Evolutionary conservation across 2,113 vertebrate genomes (phyloP).

Genomic region (Mastomys coucha): DNA sequence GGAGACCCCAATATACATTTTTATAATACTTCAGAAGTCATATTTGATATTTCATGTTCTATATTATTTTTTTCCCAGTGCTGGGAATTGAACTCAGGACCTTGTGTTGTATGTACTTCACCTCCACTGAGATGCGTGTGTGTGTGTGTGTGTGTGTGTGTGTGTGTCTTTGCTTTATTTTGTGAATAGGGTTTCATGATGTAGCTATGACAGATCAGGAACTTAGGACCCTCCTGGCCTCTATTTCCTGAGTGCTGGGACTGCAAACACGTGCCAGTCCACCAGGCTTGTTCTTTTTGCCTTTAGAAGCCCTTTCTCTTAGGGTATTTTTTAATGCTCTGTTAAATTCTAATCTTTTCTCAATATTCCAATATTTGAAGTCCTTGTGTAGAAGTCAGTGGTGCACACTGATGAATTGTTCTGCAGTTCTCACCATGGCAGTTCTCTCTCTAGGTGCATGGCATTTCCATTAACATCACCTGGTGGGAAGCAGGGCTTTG

Average conservation of each 20-base stretch:
- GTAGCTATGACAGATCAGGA: neutral
- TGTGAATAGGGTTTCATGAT: neutral
- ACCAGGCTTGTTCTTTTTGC: neutral
- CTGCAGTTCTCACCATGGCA: neutral
- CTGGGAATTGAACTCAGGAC: neutral
- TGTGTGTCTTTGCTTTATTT: no score
- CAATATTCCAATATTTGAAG: no score
- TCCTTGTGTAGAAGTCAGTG: no score
- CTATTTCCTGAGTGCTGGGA: no score
- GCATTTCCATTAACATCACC: rapidly evolving
- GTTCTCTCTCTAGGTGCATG: neutral
- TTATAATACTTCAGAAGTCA: neutral
- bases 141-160: no score
- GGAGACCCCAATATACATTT: neutral
- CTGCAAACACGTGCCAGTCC: no score
- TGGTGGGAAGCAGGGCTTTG: neutral
- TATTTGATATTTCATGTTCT: neutral
- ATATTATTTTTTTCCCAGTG: neutral
- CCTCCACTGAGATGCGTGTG: neutral
- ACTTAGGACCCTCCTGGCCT: neutral
- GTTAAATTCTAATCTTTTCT: neutral
- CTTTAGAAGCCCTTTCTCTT: neutral
- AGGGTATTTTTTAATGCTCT: neutral
- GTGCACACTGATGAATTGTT: neutral
- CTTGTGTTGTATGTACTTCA: no score